Percentiles rank a stretch among this genome's conserved stretches.
Evolutionary conservation across 2,113 vertebrate genomes (phyloP).

Genomic region (Bettongia penicillata): DNA sequence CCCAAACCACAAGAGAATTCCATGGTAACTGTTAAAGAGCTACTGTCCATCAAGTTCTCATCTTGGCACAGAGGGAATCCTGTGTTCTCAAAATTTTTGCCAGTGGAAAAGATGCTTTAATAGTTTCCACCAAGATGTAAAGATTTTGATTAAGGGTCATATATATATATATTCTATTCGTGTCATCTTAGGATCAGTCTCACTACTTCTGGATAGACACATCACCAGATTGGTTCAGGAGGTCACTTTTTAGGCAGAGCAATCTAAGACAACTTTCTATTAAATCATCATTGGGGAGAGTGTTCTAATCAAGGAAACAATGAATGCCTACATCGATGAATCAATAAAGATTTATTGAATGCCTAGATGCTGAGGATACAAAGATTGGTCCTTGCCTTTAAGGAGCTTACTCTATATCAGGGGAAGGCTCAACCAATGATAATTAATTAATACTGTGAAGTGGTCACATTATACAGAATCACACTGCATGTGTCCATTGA

Average conservation of each 20-base stretch:
- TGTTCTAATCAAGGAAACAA: not conserved
- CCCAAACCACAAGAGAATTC: not conserved
- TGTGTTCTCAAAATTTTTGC: not conserved
- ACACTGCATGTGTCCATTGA: not conserved
- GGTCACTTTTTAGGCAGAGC: not conserved
- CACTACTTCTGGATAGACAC: not conserved
- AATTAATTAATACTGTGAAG: not conserved
- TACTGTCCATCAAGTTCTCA: not conserved
- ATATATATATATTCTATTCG: not conserved
- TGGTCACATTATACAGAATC: not conserved
- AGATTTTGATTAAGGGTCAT: not conserved
- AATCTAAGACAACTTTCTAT: not conserved
- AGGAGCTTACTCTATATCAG: not conserved
- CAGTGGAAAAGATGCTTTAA: not conserved
- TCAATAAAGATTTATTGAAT: not conserved
- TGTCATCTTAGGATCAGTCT: not conserved
- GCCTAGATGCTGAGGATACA: not conserved
- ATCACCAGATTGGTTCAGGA: not conserved
- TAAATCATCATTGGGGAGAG: not conserved
- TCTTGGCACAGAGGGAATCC: not conserved
- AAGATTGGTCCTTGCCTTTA: not conserved
- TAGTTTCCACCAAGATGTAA: not conserved
- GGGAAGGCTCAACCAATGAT: not conserved
- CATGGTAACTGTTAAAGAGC: not conserved
- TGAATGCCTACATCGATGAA: not conserved